These are phyloP conservation scores for Drosophila kurseongensis DNA, from an alignment of 1,140 invertebrate species.

Conservation along the genomic window DNA sequence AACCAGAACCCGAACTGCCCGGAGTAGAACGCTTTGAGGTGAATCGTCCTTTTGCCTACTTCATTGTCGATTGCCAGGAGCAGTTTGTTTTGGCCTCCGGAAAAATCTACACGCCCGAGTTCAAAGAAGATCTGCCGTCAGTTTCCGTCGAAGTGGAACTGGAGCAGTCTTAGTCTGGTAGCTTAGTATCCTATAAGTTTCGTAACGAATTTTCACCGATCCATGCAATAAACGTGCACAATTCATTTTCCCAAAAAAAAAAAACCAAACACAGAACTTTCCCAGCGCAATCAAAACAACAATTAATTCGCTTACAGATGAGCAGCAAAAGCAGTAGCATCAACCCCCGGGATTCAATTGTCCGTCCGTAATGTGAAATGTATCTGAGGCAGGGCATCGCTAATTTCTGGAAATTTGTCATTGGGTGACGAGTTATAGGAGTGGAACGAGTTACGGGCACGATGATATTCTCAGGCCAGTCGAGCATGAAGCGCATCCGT, in stretches of 20 bases:
- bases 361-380: constrained; percentile 81
- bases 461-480: constrained; percentile 60
- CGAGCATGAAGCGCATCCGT: constrained; percentile 75
- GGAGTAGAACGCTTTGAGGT: constrained; percentile 85
- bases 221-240: constrained; percentile 50
- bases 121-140: constrained; percentile 67
- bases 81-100: constrained; percentile 88
- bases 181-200: constrained; percentile 56
- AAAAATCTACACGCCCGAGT: constrained; percentile 85
- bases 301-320: constrained; percentile 75
- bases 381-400: constrained; percentile 75
- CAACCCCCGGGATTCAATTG: constrained; percentile 75
- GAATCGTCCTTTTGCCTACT: constrained; percentile 89
- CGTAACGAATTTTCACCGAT: constrained; percentile 78
- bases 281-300: constrained; percentile 80
- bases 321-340: constrained; percentile 18
- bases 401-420: constrained; percentile 80
- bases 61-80: constrained; percentile 87
- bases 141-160: constrained; percentile 73
- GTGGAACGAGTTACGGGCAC: constrained; percentile 10
- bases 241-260: constrained; percentile 55
- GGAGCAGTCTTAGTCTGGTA: constrained; percentile 59
- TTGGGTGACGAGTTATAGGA: constrained; percentile 38
- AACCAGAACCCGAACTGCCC: constrained; percentile 61
- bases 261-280: constrained; percentile 36